These are phyloP conservation scores for Aphelocoma coerulescens DNA, from an alignment of 2,113 vertebrate species.

Conservation along the genomic window DNA sequence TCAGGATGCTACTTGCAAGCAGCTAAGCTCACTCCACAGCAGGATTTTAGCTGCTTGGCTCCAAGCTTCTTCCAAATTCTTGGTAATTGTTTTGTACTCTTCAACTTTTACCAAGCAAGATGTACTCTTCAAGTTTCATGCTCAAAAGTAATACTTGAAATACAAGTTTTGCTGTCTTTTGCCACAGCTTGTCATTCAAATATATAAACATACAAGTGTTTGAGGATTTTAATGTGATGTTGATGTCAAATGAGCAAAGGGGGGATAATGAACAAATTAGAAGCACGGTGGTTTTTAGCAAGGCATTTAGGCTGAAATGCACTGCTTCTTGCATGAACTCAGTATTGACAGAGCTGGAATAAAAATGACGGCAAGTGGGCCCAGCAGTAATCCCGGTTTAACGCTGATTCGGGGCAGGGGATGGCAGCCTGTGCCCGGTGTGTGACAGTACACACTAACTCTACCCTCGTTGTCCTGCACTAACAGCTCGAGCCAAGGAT, in stretches of 20 bases:
- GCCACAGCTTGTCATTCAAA: not conserved
- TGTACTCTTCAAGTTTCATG: not conserved
- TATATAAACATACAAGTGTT: not conserved
- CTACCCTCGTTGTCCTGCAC: not conserved
- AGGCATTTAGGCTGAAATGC: not conserved
- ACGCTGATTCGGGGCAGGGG: accelerated
- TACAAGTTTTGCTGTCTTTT: not conserved
- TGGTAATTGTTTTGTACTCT: not conserved
- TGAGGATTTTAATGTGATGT: not conserved
- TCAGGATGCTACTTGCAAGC: not conserved
- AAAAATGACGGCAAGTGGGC: not conserved
- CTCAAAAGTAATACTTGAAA: not conserved
- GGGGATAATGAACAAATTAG: not conserved
- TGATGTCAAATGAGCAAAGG: not conserved
- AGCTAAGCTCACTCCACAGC: not conserved
- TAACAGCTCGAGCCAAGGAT: not conserved
- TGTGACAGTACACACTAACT: accelerated
- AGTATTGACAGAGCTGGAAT: not conserved
- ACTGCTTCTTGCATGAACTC: not conserved
- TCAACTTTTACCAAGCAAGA: not conserved
- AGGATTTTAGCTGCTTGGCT: not conserved
- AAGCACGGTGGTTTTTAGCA: not conserved
- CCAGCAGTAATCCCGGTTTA: not conserved
- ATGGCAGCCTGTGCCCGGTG: not conserved
- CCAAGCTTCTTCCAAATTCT: not conserved